These are phyloP conservation scores for Vicugna pacos DNA, from an alignment of 2,113 vertebrate genomes.

Conservation along the genomic window DNA sequence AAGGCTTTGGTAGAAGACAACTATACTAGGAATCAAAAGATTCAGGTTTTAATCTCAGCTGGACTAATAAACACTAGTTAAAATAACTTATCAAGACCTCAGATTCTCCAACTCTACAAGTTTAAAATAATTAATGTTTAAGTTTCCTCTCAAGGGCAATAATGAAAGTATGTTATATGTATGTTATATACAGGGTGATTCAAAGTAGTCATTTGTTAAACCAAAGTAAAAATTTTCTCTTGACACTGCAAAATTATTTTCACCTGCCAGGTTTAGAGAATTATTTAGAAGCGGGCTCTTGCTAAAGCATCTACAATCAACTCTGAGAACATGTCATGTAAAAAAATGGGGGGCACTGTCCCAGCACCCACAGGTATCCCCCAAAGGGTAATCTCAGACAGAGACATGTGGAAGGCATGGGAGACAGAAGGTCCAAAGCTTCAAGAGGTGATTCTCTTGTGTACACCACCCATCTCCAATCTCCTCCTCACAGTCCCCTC, in stretches of 20 bases:
- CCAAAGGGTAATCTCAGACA: background rate
- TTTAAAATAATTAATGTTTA: background rate
- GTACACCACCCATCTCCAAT: background rate
- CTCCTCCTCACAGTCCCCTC: background rate
- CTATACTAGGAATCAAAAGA: background rate
- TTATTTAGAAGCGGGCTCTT: background rate
- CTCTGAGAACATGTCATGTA: background rate
- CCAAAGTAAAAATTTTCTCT: background rate
- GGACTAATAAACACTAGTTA: background rate
- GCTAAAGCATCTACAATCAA: background rate
- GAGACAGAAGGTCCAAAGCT: background rate
- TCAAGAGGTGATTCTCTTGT: background rate
- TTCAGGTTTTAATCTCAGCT: background rate
- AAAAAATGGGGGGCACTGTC: rapidly evolving
- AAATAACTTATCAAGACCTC: background rate
- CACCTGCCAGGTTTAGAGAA: background rate
- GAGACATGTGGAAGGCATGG: background rate
- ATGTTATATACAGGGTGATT: background rate
- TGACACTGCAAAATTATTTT: background rate
- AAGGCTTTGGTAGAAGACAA: background rate
- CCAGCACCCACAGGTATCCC: background rate
- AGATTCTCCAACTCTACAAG: background rate
- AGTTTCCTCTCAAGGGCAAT: background rate
- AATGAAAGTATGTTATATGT: background rate
- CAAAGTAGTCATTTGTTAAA: constrained; percentile 18